Base-by-base conservation (phyloP, 2,797 vertebrate species). In the Semotilus atromaculatus region DNA sequence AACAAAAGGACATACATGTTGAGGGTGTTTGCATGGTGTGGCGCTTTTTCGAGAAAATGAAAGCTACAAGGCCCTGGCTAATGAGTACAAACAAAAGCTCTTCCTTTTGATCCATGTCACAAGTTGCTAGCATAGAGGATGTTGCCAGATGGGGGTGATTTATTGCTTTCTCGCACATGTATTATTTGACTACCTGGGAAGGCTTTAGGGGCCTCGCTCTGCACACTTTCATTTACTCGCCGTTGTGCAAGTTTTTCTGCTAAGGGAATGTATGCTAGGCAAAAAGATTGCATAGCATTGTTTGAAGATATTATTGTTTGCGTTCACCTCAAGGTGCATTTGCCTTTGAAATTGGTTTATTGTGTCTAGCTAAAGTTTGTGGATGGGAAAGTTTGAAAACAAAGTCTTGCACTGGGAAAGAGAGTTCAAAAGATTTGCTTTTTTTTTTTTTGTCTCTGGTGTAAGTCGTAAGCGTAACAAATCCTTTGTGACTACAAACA, bases 11-110 rank as follows among this genome's bases (percentile, higher is more conserved):
- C 14, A 16, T 55, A 18, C 8, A 23, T 51, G 80, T 79, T 84
- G 67, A 77, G 34, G 34, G 34, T 77, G 48, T 67, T 34, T 87
- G 55, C 66, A 58, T 76, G 62, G 51, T 10, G 34, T 23, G 1
- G 8, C 45, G 21, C 4, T 80, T 86, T 71, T 71, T 19, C 0
- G 36, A 68, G 73, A 53, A 84, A 82, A 55, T 68, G 51, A 70
- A 53, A 51, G 45, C 11, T 48, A 72, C 64, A 51, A 75, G 31
- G 43, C 51, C 51, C 23, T 7, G 21, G 78, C 21, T 78, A 79
- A 87, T 81, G 83, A 77, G 68, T 86, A 67, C 40, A 51, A 87
- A 71, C 53, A 87, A 82, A 86, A 83, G 70, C 60, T 74, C 68
- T 43, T 81, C 68, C 55, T 81, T 84, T 89, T 80, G 60, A 84